Evolutionary conservation across 64 coral and sea anemone species (phyloP).

Genomic region (Pocillopora verrucosa): DNA sequence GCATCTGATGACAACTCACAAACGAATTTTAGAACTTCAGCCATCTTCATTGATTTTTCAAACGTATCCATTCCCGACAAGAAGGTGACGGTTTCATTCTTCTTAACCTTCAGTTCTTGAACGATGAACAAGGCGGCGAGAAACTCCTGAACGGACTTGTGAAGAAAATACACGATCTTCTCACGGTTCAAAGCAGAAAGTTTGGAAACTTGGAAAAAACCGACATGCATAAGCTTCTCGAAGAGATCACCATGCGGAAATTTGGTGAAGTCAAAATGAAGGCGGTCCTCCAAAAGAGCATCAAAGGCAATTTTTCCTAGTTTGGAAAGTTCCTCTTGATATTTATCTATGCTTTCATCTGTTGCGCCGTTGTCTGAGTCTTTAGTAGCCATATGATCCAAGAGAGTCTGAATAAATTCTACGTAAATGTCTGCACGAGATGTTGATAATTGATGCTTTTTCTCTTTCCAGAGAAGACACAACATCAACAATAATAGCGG

Average conservation of each 20-base stretch:
- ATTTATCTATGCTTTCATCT: constrained; percentile 18
- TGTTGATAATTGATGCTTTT: not conserved
- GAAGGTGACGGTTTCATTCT: not conserved
- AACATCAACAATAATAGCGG: constrained; percentile 51
- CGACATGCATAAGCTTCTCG: not conserved
- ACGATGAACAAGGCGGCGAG: too few relatives aligned
- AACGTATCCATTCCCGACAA: not conserved
- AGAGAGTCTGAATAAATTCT: constrained; percentile 19
- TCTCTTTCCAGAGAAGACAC: constrained; percentile 53
- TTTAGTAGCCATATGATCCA: not conserved
- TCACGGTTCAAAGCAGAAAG: too few relatives aligned
- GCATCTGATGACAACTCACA: constrained; percentile 21
- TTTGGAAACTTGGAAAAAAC: constrained; percentile 53
- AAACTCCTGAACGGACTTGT: too few relatives aligned
- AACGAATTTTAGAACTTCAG: not conserved
- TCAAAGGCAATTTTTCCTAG: constrained; percentile 44
- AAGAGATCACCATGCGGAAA: not conserved
- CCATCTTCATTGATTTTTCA: not conserved
- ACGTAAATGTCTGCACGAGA: constrained; percentile 29
- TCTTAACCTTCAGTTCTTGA: not conserved
- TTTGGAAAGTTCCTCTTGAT: not conserved
- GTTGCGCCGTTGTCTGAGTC: not conserved
- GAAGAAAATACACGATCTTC: too few relatives aligned
- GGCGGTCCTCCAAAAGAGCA: constrained; percentile 26
- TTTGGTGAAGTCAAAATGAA: not conserved